A percentile compares a stretch with the other conserved stretches of the same genome.
Evolutionary conservation across 2,888 invertebrate genomes (phyloP).

Genomic region (Eupelmus urozonus): DNA sequence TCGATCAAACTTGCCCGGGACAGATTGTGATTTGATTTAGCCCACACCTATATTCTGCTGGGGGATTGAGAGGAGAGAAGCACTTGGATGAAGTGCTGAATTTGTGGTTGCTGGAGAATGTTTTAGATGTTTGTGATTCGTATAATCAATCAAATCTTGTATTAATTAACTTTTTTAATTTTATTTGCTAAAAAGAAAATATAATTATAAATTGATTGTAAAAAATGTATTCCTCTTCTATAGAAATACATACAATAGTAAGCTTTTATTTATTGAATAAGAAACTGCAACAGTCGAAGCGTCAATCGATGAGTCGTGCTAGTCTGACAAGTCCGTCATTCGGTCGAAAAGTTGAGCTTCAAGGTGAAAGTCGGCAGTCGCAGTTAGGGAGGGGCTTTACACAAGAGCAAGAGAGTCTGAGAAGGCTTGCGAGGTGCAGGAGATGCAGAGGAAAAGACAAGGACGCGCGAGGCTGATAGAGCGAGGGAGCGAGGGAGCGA

Average conservation of each 20-base stretch:
- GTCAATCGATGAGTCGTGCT: conserved; percentile 25
- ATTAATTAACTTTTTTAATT: background rate
- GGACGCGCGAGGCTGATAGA: conserved; percentile 46
- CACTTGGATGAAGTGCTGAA: too few relatives aligned
- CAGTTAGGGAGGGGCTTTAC: conserved; percentile 42
- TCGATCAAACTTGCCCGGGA: conserved; percentile 11
- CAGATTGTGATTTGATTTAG: background rate
- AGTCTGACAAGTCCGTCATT: conserved; percentile 39
- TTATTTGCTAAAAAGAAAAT: background rate
- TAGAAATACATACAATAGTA: too few relatives aligned
- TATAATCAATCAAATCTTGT: background rate
- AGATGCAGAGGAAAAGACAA: conserved; percentile 4
- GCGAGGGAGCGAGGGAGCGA: conserved; percentile 57
- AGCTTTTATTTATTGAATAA: too few relatives aligned
- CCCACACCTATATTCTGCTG: background rate
- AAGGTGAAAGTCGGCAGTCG: conserved; percentile 61
- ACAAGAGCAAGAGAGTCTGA: conserved; percentile 19
- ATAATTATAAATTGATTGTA: too few relatives aligned
- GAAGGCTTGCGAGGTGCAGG: conserved; percentile 26
- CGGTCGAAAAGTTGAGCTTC: conserved; percentile 71
- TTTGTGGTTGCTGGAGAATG: too few relatives aligned
- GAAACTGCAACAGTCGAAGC: conserved; percentile 1
- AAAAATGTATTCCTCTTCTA: too few relatives aligned
- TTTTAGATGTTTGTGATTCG: too few relatives aligned
- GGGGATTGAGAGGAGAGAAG: background rate